Conservation (phyloP, 1,140 invertebrate species). For the Parapsyche elsis region DNA sequence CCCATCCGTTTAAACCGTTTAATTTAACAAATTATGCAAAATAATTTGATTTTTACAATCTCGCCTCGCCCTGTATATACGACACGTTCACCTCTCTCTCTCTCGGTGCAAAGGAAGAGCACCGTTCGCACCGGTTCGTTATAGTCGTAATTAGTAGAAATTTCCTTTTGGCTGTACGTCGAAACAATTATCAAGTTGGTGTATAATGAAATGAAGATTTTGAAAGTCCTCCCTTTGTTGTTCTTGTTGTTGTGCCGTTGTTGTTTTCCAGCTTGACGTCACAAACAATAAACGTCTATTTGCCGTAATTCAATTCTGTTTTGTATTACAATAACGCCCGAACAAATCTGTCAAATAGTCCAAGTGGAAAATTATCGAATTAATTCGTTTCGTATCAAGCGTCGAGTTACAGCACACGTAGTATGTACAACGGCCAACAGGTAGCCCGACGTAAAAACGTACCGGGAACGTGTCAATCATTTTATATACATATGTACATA, state of each 20-base stretch:
- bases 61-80: too few relatives aligned
- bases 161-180: conserved; percentile 18
- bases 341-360: conserved; percentile 17
- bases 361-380: conserved; percentile 2
- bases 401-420: too few relatives aligned
- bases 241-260: conserved; percentile 9
- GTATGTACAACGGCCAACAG: too few relatives aligned
- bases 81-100: too few relatives aligned
- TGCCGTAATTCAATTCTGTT: conserved; percentile 18
- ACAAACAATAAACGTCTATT: conserved; percentile 14
- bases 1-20: too few relatives aligned
- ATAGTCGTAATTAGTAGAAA: conserved; percentile 20
- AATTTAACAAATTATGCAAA: too few relatives aligned
- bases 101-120: too few relatives aligned
- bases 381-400: neutral
- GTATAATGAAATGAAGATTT: conserved; percentile 11
- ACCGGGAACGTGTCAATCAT: too few relatives aligned
- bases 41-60: too few relatives aligned
- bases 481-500: too few relatives aligned
- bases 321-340: neutral
- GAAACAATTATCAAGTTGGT: conserved; percentile 30
- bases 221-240: conserved; percentile 14
- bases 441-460: too few relatives aligned
- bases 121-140: neutral
- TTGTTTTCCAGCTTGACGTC: conserved; percentile 12